These are phyloP conservation scores for Sturmia bella DNA, from an alignment of 2,888 invertebrate species.

Conservation along the genomic window DNA sequence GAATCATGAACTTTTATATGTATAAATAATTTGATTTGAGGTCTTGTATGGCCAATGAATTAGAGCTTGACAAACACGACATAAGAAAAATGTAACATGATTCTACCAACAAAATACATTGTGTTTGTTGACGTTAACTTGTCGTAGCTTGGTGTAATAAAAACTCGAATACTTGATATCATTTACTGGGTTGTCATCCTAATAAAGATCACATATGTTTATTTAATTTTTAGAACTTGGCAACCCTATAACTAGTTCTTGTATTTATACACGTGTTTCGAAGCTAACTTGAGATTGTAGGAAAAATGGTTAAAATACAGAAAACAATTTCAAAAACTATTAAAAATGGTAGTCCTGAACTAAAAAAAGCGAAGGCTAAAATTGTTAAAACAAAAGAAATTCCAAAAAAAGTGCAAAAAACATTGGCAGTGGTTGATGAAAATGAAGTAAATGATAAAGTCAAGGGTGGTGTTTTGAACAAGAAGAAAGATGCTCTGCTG, in stretches of 20 bases:
- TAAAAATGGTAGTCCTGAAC: constrained; percentile 1
- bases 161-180: too few species aligned
- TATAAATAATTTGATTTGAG: too few species aligned
- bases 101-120: too few species aligned
- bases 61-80: too few species aligned
- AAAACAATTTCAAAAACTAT: constrained; percentile 65
- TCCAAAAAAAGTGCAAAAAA: constrained; percentile 17
- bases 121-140: too few species aligned
- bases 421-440: neutral
- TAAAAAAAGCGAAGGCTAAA: constrained; percentile 5
- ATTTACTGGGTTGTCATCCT: too few species aligned
- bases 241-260: neutral
- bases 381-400: neutral
- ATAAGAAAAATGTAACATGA: too few species aligned
- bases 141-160: too few species aligned
- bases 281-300: constrained; percentile 7
- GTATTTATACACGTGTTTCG: constrained; percentile 49
- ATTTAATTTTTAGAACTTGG: neutral
- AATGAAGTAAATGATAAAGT: neutral
- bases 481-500: neutral
- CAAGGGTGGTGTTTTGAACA: neutral
- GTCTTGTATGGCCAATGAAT: too few species aligned
- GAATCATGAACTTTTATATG: too few species aligned
- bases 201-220: neutral
- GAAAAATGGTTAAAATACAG: constrained; percentile 71